Evolutionary conservation across 2,113 vertebrate genomes (phyloP).

Genomic region (Prionailurus bengalensis): DNA sequence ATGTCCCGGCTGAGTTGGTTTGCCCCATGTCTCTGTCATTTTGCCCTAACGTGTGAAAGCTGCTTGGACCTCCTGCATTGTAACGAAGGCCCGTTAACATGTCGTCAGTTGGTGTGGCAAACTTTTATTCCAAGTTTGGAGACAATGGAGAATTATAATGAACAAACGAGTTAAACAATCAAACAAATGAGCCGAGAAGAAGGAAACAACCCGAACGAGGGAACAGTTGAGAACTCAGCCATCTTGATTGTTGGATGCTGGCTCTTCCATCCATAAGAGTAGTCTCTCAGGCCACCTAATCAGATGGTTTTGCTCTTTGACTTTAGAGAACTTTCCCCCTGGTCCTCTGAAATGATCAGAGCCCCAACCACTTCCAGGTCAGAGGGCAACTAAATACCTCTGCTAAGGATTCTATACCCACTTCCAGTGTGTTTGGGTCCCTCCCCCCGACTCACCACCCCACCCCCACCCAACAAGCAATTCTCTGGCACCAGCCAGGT

Average conservation of each 20-base stretch:
- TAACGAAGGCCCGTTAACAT: not conserved
- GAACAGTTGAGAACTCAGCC: not conserved
- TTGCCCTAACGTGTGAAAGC: not conserved
- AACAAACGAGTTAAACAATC: not conserved
- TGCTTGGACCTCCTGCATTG: not conserved
- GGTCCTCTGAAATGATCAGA: not conserved
- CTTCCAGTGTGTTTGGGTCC: not conserved
- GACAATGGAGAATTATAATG: not conserved
- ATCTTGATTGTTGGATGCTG: not conserved
- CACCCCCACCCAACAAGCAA: not conserved
- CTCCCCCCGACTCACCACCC: too few relatives aligned
- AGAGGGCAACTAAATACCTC: not conserved
- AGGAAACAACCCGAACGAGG: not conserved
- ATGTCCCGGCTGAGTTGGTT: too few relatives aligned
- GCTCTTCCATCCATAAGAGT: not conserved
- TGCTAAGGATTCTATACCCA: not conserved
- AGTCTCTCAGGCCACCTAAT: not conserved
- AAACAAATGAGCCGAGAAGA: not conserved
- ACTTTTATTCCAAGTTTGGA: not conserved
- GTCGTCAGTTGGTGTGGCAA: fast-evolving
- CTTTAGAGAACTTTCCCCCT: not conserved
- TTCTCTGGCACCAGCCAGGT: not conserved
- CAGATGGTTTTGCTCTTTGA: not conserved
- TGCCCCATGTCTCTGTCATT: not conserved
- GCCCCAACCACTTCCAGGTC: not conserved